These are phyloP conservation scores for Subanguina moxae DNA, from an alignment of 1,140 invertebrate genomes.

Conservation along the genomic window DNA sequence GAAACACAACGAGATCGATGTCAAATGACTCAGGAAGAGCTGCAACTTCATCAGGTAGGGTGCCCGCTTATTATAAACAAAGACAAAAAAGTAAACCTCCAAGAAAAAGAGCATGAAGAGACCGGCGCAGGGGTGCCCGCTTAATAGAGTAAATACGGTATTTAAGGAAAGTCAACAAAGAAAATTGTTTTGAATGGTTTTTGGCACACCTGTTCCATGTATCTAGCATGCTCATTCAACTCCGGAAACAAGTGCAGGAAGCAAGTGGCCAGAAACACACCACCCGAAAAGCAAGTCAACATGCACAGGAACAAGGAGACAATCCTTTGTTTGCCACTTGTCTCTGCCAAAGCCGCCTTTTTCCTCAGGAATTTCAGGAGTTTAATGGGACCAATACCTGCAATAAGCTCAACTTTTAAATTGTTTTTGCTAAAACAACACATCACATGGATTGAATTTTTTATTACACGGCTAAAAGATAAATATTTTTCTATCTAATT, in stretches of 20 bases:
- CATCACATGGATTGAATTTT: too few relatives aligned
- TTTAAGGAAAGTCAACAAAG: too few relatives aligned
- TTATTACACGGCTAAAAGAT: too few relatives aligned
- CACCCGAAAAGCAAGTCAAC: conserved; percentile 78
- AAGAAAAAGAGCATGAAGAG: conserved; percentile 81
- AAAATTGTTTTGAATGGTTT: too few relatives aligned
- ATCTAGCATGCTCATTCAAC: conserved; percentile 60
- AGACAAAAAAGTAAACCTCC: conserved; percentile 61
- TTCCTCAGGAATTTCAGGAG: conserved; percentile 46
- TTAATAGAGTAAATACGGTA: too few relatives aligned
- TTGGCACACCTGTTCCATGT: conserved; percentile 23
- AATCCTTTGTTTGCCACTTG: conserved; percentile 32
- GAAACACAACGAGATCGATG: too few relatives aligned
- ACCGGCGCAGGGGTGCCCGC: conserved; percentile 72
- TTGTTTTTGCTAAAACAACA: too few relatives aligned
- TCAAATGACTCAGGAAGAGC: too few relatives aligned
- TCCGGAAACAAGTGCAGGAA: conserved; percentile 79
- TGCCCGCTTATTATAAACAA: too few relatives aligned
- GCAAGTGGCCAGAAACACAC: conserved; percentile 76
- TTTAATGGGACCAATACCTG: conserved; percentile 24
- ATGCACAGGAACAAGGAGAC: conserved; percentile 60
- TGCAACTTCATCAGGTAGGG: too few relatives aligned
- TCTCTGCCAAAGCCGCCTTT: conserved; percentile 36
- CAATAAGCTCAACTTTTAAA: too few relatives aligned
- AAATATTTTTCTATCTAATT: conserved; percentile 16